Evolutionary conservation across 2,113 vertebrate genomes (phyloP).

Genomic region (Riparia riparia): DNA sequence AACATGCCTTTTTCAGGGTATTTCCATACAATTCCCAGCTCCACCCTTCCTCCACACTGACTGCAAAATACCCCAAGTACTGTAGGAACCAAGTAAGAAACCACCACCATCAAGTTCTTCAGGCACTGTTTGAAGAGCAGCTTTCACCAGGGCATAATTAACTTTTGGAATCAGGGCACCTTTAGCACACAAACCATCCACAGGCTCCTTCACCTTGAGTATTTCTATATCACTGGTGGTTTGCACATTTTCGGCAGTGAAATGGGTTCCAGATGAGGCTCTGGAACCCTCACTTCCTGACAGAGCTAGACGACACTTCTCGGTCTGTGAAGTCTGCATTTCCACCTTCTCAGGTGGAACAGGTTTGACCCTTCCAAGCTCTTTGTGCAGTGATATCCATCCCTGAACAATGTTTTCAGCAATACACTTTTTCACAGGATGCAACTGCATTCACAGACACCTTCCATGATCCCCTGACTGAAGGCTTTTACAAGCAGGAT

Average conservation of each 20-base stretch:
- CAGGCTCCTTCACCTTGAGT: not conserved
- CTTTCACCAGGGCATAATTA: not conserved
- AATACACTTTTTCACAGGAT: not conserved
- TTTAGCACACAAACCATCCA: not conserved
- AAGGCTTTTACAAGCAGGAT: not conserved
- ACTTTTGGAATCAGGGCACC: not conserved
- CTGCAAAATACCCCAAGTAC: not conserved
- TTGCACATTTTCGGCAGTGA: not conserved
- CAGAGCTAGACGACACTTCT: not conserved
- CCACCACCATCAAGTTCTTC: not conserved
- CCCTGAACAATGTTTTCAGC: not conserved
- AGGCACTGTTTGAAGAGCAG: not conserved
- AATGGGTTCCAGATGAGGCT: not conserved
- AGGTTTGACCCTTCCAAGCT: not conserved
- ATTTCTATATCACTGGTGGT: not conserved
- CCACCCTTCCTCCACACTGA: not conserved
- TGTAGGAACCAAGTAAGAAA: not conserved
- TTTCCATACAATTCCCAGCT: not conserved
- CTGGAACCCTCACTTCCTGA: not conserved
- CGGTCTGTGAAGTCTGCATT: not conserved
- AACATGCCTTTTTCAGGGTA: not conserved
- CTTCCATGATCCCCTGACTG: not conserved
- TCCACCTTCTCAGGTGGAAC: not conserved
- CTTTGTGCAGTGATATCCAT: not conserved
- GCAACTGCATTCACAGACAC: not conserved